Evolutionary conservation across 2,113 vertebrate genomes (phyloP).

Genomic region (Vicugna pacos): DNA sequence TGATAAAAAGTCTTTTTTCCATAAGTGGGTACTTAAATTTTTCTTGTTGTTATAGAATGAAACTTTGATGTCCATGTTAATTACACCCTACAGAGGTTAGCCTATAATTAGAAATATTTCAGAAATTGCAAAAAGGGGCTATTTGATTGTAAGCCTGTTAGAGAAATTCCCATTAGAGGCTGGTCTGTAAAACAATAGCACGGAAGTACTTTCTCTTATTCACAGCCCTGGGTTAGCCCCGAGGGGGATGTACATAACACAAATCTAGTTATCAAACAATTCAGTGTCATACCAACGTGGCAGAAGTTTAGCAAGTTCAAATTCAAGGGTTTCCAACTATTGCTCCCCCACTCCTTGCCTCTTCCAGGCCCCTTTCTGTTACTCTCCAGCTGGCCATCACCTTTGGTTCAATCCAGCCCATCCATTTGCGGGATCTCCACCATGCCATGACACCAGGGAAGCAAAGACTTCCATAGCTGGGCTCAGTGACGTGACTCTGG

Average conservation of each 20-base stretch:
- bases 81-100: conserved; percentile 20
- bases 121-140: background rate
- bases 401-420: background rate
- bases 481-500: background rate
- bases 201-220: conserved; percentile 50
- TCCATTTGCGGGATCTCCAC: background rate
- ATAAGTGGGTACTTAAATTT: background rate
- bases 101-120: conserved; percentile 54
- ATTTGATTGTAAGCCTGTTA: background rate
- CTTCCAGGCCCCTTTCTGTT: background rate
- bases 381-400: background rate
- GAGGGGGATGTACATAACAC: background rate
- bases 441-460: background rate
- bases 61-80: background rate
- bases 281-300: background rate
- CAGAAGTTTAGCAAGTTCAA: background rate
- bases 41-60: background rate
- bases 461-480: too few species aligned
- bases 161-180: conserved; percentile 29
- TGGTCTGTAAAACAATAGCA: background rate
- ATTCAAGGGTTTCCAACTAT: background rate
- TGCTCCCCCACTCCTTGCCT: background rate
- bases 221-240: background rate
- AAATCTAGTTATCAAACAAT: background rate
- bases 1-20: background rate